Percentiles rank a stretch among this genome's conserved stretches.
Evolutionary conservation across 2,113 vertebrate species (phyloP).

Genomic region (Vimba vimba): DNA sequence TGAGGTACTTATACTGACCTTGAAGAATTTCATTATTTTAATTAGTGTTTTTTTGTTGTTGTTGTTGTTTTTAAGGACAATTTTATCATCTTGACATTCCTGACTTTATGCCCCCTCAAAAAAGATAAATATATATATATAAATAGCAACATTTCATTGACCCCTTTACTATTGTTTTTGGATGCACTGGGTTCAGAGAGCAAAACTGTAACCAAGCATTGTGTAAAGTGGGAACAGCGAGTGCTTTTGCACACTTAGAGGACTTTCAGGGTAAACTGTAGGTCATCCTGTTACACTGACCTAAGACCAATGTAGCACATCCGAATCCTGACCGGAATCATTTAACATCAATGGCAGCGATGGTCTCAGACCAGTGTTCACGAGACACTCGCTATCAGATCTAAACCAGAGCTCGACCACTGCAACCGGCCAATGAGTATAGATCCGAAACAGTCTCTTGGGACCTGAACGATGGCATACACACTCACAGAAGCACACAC

Average conservation of each 20-base stretch:
- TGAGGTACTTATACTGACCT: not conserved
- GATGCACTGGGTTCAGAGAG: not conserved
- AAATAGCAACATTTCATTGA: not conserved
- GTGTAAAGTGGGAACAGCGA: not conserved
- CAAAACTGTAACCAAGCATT: constrained; percentile 12
- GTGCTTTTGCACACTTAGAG: constrained; percentile 16
- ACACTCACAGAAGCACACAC: constrained; percentile 12
- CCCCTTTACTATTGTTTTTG: not conserved
- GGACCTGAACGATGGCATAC: constrained; percentile 5
- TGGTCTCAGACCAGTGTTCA: constrained; percentile 22
- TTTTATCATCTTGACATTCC: not conserved
- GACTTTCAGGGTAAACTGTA: not conserved
- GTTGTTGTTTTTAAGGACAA: not conserved
- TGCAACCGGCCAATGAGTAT: constrained; percentile 20
- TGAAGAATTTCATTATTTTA: not conserved
- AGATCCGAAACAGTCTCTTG: constrained; percentile 11
- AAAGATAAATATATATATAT: too few species aligned
- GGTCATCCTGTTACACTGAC: not conserved
- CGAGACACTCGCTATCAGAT: constrained; percentile 10
- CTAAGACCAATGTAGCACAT: constrained; percentile 5
- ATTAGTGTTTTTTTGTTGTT: not conserved
- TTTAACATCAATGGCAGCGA: not conserved
- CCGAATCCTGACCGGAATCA: not conserved
- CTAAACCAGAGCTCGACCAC: not conserved
- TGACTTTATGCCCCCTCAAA: too few species aligned